Percentiles rank a stretch among this genome's conserved stretches.
Evolutionary conservation across 1,140 invertebrate species (phyloP).

Genomic region (Lepidurus couesii): DNA sequence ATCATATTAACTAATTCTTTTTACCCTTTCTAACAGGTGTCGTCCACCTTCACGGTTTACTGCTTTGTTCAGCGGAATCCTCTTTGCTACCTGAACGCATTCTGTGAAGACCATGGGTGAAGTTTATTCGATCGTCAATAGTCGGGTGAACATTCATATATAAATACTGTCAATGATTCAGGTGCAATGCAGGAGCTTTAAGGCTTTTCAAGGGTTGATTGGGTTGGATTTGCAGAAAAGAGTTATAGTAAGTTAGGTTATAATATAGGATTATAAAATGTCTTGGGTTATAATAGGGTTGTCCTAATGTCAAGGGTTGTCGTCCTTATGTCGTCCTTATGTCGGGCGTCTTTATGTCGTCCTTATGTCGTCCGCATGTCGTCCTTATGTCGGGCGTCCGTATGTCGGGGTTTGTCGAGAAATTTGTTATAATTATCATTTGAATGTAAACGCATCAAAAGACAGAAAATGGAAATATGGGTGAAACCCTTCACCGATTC

Average conservation of each 20-base stretch:
- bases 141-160: not conserved
- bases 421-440: not conserved
- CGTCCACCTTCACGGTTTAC: conserved; percentile 3
- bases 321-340: no score
- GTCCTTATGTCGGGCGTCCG: no score
- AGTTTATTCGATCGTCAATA: not conserved
- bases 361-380: no score
- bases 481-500: not conserved
- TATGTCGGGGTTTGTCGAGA: no score
- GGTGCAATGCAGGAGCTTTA: not conserved
- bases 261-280: no score
- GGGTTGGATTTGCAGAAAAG: not conserved
- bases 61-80: not conserved
- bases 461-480: not conserved
- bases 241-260: not conserved
- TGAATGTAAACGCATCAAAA: not conserved
- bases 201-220: not conserved
- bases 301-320: no score
- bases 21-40: conserved; percentile 9
- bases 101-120: not conserved
- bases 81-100: not conserved
- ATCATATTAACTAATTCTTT: not conserved
- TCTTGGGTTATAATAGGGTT: no score
- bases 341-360: no score
- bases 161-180: not conserved